Evolutionary conservation across 1,140 invertebrate genomes (phyloP).

Genomic region (Dendrolimus punctatus): DNA sequence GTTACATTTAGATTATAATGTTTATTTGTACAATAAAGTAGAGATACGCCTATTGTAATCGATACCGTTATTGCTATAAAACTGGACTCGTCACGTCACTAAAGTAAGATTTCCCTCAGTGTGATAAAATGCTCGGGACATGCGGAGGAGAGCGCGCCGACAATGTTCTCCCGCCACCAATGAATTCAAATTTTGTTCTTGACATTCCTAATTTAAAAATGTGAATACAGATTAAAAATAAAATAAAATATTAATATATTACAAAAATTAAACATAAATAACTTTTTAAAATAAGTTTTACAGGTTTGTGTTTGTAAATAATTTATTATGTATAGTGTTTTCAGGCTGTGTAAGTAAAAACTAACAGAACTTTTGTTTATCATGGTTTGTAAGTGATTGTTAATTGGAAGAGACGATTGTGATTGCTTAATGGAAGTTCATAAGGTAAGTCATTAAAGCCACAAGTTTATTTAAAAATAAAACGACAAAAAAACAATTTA

Average conservation of each 20-base stretch:
- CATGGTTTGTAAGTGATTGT: too few relatives aligned
- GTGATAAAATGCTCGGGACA: conserved; percentile 53
- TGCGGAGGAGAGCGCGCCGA: conserved; percentile 36
- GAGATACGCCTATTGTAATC: conserved; percentile 11
- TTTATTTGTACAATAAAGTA: conserved; percentile 13
- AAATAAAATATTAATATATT: conserved; percentile 9
- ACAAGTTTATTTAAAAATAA: too few relatives aligned
- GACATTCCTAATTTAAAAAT: conserved; percentile 4
- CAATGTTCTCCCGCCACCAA: conserved; percentile 38
- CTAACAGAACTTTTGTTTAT: conserved; percentile 3
- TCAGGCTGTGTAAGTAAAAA: conserved; percentile 7
- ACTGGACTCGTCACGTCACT: conserved; percentile 36
- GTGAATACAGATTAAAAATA: conserved; percentile 18
- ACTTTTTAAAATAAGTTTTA: too few relatives aligned
- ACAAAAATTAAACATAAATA: too few relatives aligned
- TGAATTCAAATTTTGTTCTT: conserved; percentile 38
- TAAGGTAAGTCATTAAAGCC: too few relatives aligned
- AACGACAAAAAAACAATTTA: too few relatives aligned
- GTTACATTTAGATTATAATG: too few relatives aligned
- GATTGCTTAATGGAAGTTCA: too few relatives aligned
- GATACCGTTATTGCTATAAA: conserved; percentile 28
- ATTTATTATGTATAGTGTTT: conserved; percentile 1
- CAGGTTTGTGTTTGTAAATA: background rate
- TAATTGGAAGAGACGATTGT: too few relatives aligned
- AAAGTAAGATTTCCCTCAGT: conserved; percentile 51